Base-by-base conservation (phyloP, 1,140 invertebrate species). In the Ceratina australensis region DNA sequence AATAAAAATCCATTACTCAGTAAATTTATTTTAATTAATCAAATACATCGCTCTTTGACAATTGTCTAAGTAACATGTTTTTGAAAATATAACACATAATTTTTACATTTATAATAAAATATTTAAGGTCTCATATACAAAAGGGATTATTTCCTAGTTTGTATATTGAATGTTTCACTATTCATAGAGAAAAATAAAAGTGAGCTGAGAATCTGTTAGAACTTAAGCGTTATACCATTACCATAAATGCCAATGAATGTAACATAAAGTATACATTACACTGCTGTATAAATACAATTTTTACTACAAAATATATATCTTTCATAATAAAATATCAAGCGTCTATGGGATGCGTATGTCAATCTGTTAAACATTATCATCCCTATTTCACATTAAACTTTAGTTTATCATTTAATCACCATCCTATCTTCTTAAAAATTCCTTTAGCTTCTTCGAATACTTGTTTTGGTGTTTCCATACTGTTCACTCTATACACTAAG, bases 401-500 rank as follows among this genome's bases (percentile, higher is more conserved):
- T 3, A 49, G 15, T 67, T 59, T 28, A 20, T 7, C n/a, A 54
- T 22, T 24, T 15, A 15, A 83, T 82, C 87, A 89, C 91, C 91
- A 92, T 18, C 90, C 92, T 74, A 92, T 89, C 60, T 89, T 80
- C 24, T 85, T 52, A n/a, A 95, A 91, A 18, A 91, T 88, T 71
- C 91, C 80, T 74, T 89, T 86, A 15, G 95, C 94, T 81, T 94
- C 92, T 49, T 92, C 82, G 82, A 96, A 96, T 2, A 99, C 97
- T 88, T 95, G 89, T 2, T 96, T 94, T 1, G 95, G 93, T 22
- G 92, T 86, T 49, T 93, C 92, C 84, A 94, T 94, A 26, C 96
- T 96, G 92, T 98, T 94, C 63, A 99, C 94, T 86, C 94, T 95
- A 75, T 94, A 94, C 1, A 99, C 97, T 42, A 98, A 91, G 59